Conservation (phyloP, 2,113 vertebrate genomes). For the Ciconia boyciana region DNA sequence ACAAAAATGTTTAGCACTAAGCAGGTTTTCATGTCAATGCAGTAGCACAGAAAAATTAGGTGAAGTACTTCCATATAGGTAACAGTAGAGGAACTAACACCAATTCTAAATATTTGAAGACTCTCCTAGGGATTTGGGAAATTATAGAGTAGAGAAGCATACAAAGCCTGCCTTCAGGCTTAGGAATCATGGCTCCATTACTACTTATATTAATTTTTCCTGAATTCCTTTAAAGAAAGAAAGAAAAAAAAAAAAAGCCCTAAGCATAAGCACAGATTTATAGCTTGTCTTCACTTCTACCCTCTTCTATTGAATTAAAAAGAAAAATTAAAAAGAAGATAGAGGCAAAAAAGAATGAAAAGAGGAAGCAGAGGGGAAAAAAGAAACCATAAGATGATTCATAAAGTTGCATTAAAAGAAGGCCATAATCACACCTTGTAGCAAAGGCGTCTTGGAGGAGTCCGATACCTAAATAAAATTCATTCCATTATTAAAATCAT, state of each 20-base stretch:
- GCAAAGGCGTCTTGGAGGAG: constrained; percentile 81
- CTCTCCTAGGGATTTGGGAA: not conserved
- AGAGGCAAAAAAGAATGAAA: not conserved
- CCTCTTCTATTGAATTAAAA: not conserved
- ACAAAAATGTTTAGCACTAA: not conserved
- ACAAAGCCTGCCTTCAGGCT: not conserved
- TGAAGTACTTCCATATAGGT: not conserved
- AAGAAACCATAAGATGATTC: not conserved
- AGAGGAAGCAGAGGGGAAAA: not conserved
- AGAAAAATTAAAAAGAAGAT: not conserved
- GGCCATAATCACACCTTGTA: constrained; percentile 80
- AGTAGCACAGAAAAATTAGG: not conserved
- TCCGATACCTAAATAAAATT: constrained; percentile 84
- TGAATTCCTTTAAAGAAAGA: not conserved
- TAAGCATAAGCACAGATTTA: not conserved
- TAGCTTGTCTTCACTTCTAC: not conserved
- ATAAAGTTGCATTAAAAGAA: constrained; percentile 50
- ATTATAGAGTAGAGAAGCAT: not conserved
- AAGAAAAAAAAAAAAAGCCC: not conserved
- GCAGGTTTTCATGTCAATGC: not conserved
- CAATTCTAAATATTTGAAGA: not conserved
- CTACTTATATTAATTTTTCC: not conserved
- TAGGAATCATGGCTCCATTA: not conserved
- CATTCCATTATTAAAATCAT: constrained; percentile 46
- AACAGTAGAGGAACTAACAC: not conserved